Base-by-base conservation (phyloP, 2,797 vertebrate genomes). In the Spea hammondii region DNA sequence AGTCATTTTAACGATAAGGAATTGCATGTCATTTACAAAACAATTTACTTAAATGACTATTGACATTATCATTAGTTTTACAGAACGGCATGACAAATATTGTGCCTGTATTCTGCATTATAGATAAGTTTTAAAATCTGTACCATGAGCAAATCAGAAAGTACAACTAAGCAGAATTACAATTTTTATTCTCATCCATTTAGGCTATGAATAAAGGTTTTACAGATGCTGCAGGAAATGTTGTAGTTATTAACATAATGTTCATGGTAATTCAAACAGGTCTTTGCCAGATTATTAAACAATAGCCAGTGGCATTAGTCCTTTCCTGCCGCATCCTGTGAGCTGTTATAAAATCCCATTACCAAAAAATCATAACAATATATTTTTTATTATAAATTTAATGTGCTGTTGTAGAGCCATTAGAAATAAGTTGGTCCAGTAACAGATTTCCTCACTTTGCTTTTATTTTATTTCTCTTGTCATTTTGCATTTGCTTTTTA, bases 341-440 rank as follows among this genome's bases (percentile, higher is more conserved):
- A 32, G 55, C 14, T 6, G 12, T 12, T 62, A 62, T 17, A 62
- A 62, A 62, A 62, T 32, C n/a, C n/a, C 59, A 62, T 62, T 62
- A 62, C 32, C 59, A 6, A 62, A 53, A 53, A 53, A 62, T 62
- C 59, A 14, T 62, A 62, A 62, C 59, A 14, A 17, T 17, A 62
- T 62, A 17, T 62, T 62, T 62, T 7, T 62, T 62, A 62, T 62
- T 62, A 62, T 62, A 62, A 62, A 62, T 44, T n/a, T 32, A 62
- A 62, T 62, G 59, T 32, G n/a, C 59, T 62, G 59, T 62, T 14
- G 59, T 32, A 2, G n/a, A 5, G 59, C 59, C 12, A 62, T 62
- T 62, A 62, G 59, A 62, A 17, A 7, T 62, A 3, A 62, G n/a
- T 62, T 62, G 59, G 14, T 32, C 59, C 59, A 6, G 14, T 62